A percentile compares a stretch with the other conserved stretches of the same genome.
Conservation (phyloP, 2,797 vertebrate species). For the Sebastes flavidus region DNA sequence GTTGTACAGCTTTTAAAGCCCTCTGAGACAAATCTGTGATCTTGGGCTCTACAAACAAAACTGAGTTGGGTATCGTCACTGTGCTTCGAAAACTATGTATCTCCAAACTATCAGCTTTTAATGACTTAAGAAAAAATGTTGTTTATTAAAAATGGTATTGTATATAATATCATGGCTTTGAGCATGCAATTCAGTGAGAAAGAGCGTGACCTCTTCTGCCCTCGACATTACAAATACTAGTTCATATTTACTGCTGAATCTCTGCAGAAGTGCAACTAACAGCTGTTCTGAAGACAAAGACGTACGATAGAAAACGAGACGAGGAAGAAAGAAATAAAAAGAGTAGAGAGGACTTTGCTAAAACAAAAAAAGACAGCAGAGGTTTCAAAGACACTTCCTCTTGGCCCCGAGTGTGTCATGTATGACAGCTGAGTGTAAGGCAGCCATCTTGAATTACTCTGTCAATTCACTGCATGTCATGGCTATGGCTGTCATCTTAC, state of each 20-base stretch:
- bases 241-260: neutral
- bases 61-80: neutral
- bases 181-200: neutral
- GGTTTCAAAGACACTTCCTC: neutral
- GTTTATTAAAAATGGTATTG: neutral
- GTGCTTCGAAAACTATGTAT: neutral
- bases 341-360: neutral
- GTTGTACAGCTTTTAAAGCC: neutral
- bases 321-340: neutral
- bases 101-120: neutral
- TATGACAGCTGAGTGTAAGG: slow-evolving; percentile 6
- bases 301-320: neutral
- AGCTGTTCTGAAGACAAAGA: neutral
- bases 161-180: neutral
- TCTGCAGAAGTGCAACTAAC: neutral
- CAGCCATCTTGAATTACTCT: slow-evolving; percentile 65
- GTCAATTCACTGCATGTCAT: slow-evolving; percentile 52
- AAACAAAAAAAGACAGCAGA: neutral
- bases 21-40: neutral
- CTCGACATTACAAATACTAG: neutral
- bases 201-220: neutral
- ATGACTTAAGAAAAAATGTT: neutral
- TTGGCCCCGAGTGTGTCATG: neutral
- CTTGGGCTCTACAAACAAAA: neutral
- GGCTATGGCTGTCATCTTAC: slow-evolving; percentile 29